These are phyloP conservation scores for Monochamus saltuarius DNA, from an alignment of 1,140 invertebrate species.

Conservation along the genomic window DNA sequence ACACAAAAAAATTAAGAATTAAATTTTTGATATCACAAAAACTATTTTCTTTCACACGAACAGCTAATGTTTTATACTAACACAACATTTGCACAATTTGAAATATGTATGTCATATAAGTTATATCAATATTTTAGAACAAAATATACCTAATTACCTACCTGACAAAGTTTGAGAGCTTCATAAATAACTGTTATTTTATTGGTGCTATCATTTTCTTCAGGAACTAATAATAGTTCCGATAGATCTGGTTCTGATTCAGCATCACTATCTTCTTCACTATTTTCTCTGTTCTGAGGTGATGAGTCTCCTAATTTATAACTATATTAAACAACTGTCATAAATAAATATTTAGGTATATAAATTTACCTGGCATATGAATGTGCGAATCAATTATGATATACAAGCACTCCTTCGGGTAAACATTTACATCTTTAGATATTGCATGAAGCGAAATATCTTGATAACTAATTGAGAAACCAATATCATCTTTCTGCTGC, in stretches of 20 bases:
- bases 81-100: no score
- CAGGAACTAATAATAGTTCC: slow-evolving; percentile 70
- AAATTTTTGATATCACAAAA: no score
- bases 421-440: slow-evolving; percentile 64
- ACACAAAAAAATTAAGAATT: no score
- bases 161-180: slow-evolving; percentile 70
- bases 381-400: slow-evolving; percentile 68
- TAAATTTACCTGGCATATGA: slow-evolving; percentile 55
- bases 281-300: slow-evolving; percentile 52
- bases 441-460: slow-evolving; percentile 75
- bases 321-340: neutral
- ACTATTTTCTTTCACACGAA: no score
- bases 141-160: slow-evolving; percentile 33
- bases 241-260: slow-evolving; percentile 56
- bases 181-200: slow-evolving; percentile 65
- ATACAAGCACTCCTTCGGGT: slow-evolving; percentile 69
- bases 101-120: no score
- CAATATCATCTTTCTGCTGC: slow-evolving; percentile 59
- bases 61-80: no score
- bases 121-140: no score
- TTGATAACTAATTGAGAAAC: slow-evolving; percentile 72
- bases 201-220: slow-evolving; percentile 55
- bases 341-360: neutral
- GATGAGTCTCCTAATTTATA: slow-evolving; percentile 25
- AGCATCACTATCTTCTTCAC: slow-evolving; percentile 56